A percentile compares a stretch with the other conserved stretches of the same genome.
Conservation (phyloP, 2,113 vertebrate species). For the Sinosuthora webbiana region DNA sequence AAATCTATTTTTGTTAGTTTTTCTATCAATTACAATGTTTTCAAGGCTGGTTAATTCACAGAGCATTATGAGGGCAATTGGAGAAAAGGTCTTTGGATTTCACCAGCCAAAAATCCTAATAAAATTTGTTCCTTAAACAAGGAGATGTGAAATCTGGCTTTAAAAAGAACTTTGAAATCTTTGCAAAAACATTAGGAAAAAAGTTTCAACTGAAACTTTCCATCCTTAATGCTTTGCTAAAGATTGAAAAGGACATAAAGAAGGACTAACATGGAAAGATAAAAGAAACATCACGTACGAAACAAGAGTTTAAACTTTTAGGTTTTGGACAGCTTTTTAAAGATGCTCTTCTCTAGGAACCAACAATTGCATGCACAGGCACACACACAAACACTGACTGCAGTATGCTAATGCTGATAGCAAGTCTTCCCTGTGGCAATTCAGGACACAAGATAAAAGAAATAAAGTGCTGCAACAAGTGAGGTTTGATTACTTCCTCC, state of each 20-base stretch:
- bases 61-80: not conserved
- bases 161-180: not conserved
- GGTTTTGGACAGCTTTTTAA: not conserved
- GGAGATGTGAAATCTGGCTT: not conserved
- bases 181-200: not conserved
- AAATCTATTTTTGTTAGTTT: not conserved
- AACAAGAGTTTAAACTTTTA: not conserved
- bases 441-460: not conserved
- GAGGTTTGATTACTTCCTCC: not conserved
- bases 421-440: not conserved
- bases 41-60: not conserved
- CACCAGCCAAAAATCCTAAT: not conserved
- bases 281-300: not conserved
- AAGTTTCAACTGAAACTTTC: not conserved
- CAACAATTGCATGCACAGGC: accelerated
- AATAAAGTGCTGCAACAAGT: not conserved
- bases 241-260: not conserved
- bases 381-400: not conserved
- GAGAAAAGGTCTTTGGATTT: not conserved
- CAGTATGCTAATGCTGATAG: not conserved
- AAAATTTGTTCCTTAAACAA: not conserved
- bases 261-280: not conserved
- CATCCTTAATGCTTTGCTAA: not conserved
- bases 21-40: not conserved
- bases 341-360: not conserved